Evolutionary conservation across 2,888 invertebrate genomes (phyloP).

Genomic region (Euplagia quadripunctaria): DNA sequence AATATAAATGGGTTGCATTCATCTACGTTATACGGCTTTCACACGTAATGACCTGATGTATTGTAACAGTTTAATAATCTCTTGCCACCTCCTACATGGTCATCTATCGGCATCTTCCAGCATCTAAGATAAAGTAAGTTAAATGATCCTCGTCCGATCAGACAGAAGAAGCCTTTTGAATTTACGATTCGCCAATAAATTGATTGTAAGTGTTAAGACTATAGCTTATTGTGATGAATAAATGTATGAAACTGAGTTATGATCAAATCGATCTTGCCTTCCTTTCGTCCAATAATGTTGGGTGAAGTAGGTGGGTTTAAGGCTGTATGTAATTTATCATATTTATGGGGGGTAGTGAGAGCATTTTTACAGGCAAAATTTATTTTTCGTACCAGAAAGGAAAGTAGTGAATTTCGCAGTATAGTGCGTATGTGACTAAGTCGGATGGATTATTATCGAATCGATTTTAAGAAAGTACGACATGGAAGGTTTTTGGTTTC

Average conservation of each 20-base stretch:
- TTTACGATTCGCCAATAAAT: constrained; percentile 57
- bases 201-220: constrained; percentile 56
- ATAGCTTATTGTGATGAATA: constrained; percentile 38
- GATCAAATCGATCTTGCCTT: constrained; percentile 28
- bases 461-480: neutral
- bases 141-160: constrained; percentile 57
- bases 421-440: neutral
- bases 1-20: constrained; percentile 74
- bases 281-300: constrained; percentile 5
- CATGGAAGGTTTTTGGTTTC: neutral
- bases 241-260: constrained; percentile 40
- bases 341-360: constrained; percentile 8
- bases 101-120: constrained; percentile 35
- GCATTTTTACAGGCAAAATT: neutral
- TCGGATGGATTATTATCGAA: neutral
- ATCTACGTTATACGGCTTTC: constrained; percentile 74
- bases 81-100: constrained; percentile 52
- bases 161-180: constrained; percentile 66
- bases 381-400: neutral
- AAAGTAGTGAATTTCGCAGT: neutral
- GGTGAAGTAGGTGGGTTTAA: constrained; percentile 4
- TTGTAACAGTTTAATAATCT: constrained; percentile 78
- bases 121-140: constrained; percentile 59
- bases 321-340: constrained; percentile 19
- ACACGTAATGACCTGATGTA: constrained; percentile 78